Conservation (phyloP, 2,888 invertebrate species). For the Tiphia femorata region DNA sequence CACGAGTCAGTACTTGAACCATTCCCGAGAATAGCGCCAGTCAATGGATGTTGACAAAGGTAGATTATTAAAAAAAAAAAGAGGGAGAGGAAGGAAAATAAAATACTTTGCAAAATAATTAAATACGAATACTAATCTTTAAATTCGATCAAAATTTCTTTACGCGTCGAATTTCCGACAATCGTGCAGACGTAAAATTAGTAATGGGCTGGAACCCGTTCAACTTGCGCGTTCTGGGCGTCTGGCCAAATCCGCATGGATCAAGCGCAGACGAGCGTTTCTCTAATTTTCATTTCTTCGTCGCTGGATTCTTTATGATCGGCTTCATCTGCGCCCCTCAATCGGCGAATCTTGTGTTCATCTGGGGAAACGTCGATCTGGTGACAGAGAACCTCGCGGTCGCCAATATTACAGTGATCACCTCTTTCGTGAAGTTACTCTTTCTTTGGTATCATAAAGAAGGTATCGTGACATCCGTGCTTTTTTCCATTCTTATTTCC, state of each 20-base stretch:
- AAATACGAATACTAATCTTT: too few relatives aligned
- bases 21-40: too few relatives aligned
- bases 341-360: slow-evolving; percentile 14
- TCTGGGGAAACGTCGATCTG: slow-evolving; percentile 22
- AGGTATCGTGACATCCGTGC: slow-evolving; percentile 10
- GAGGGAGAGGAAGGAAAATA: too few relatives aligned
- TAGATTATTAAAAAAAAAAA: too few relatives aligned
- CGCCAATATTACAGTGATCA: slow-evolving; percentile 2
- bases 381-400: slow-evolving; percentile 20
- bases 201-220: slow-evolving; percentile 32
- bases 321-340: slow-evolving; percentile 29
- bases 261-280: background rate
- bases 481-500: background rate
- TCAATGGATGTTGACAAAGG: too few relatives aligned
- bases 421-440: slow-evolving; percentile 18
- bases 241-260: slow-evolving; percentile 38
- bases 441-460: slow-evolving; percentile 19
- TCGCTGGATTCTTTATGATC: background rate
- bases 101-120: too few relatives aligned
- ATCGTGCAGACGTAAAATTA: slow-evolving; percentile 28
- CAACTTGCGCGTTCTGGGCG: slow-evolving; percentile 33
- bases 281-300: slow-evolving; percentile 7
- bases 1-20: too few relatives aligned
- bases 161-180: background rate
- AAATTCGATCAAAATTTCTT: too few relatives aligned